Conservation (phyloP, 2,888 invertebrate genomes). For the Trichacis sp. region DNA sequence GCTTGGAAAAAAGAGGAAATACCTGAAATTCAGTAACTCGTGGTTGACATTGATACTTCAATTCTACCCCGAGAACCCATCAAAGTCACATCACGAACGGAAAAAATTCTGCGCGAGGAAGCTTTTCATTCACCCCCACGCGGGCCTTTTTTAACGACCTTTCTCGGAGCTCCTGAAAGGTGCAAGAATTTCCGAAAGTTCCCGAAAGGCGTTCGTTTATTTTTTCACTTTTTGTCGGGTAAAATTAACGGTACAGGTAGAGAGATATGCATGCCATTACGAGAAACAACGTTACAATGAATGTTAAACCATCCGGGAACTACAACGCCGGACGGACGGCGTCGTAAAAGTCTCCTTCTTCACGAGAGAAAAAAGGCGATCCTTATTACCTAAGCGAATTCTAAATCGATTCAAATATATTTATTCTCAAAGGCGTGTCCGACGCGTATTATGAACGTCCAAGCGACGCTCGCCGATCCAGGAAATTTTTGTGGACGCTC, state of each 20-base stretch:
- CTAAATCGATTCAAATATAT: background rate
- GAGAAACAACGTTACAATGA: background rate
- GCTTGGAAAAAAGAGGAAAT: too few relatives aligned
- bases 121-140: too few relatives aligned
- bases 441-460: background rate
- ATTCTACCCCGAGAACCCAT: too few relatives aligned
- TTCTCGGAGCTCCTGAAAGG: too few relatives aligned
- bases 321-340: background rate
- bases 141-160: too few relatives aligned
- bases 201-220: too few relatives aligned
- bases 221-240: background rate
- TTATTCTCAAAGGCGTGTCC: conserved; percentile 4
- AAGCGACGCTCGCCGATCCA: background rate
- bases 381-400: conserved; percentile 7
- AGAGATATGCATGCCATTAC: background rate
- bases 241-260: too few relatives aligned
- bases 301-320: background rate
- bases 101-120: too few relatives aligned
- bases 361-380: background rate
- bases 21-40: too few relatives aligned
- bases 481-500: conserved; percentile 1
- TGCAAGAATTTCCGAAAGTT: too few relatives aligned
- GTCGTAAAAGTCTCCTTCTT: conserved; percentile 9
- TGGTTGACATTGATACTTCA: too few relatives aligned
- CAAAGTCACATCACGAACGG: too few relatives aligned